Conservation (phyloP, 92 coral and sea anemone species). For the Plumapathes pennacea region DNA sequence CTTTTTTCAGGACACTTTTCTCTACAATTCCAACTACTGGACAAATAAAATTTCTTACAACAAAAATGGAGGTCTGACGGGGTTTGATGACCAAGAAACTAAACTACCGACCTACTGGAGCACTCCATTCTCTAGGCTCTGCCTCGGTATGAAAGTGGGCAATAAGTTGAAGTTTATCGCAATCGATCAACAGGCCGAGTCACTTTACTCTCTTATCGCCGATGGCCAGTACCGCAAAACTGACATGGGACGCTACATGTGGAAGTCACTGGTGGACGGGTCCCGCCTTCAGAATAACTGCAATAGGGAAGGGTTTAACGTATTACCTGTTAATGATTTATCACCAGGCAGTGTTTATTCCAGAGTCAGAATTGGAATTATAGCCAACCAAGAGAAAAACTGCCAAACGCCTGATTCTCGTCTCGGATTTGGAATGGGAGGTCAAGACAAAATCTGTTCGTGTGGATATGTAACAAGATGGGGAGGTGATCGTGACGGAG, state of each 20-base stretch:
- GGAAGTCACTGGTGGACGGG: conserved; percentile 21
- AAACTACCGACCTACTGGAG: conserved; percentile 33
- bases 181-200: conserved; percentile 11
- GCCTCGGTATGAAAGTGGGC: conserved; percentile 24
- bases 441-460: background rate
- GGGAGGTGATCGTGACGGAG: background rate
- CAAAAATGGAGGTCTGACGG: conserved; percentile 4
- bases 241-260: conserved; percentile 4
- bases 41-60: conserved; percentile 1
- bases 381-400: background rate
- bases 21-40: conserved; percentile 8
- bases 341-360: background rate
- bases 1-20: background rate
- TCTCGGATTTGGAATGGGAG: conserved; percentile 39
- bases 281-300: conserved; percentile 12
- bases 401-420: background rate
- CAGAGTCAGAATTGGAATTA: conserved; percentile 28
- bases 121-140: conserved; percentile 25
- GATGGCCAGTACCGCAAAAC: background rate
- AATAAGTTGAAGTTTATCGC: background rate
- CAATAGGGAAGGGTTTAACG: conserved; percentile 22
- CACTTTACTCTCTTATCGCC: conserved; percentile 27
- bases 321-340: background rate
- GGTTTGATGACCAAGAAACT: conserved; percentile 12
- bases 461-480: conserved; percentile 26